These are phyloP conservation scores for Gymnodraco acuticeps DNA, from an alignment of 2,797 vertebrate species.

Conservation along the genomic window DNA sequence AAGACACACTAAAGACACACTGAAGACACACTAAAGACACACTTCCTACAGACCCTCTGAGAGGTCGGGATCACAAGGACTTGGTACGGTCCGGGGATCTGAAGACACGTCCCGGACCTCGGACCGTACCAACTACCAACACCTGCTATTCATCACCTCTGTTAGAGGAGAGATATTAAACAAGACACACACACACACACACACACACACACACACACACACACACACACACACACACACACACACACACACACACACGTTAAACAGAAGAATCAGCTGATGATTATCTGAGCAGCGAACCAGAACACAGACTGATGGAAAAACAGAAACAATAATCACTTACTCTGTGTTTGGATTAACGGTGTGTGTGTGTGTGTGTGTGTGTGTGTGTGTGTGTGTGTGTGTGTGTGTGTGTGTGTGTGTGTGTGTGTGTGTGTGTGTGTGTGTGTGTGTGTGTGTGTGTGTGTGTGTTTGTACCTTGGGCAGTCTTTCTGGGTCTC, in stretches of 20 bases:
- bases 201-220: slow-evolving; percentile 11
- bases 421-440: slow-evolving; percentile 37
- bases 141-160: too few species aligned
- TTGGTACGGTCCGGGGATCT: too few species aligned
- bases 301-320: slow-evolving; percentile 86
- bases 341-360: slow-evolving; percentile 54
- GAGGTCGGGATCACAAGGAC: too few species aligned
- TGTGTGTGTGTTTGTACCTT: slow-evolving; percentile 85
- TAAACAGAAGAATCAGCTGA: slow-evolving; percentile 59
- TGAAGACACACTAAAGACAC: too few species aligned
- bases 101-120: too few species aligned
- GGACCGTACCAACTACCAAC: too few species aligned
- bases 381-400: slow-evolving; percentile 35
- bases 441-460: slow-evolving; percentile 35
- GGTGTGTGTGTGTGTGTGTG: slow-evolving; percentile 23
- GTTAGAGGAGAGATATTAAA: too few species aligned
- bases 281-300: slow-evolving; percentile 77
- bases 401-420: slow-evolving; percentile 34
- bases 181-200: slow-evolving; percentile 20
- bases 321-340: slow-evolving; percentile 47
- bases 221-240: slow-evolving; percentile 25
- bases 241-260: neutral
- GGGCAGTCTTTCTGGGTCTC: slow-evolving; percentile 97
- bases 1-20: too few species aligned
- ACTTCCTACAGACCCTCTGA: too few species aligned